phyloP scores from a whole-genome alignment of 2,113 vertebrate genomes.

The Mobula hypostoma region DNA sequence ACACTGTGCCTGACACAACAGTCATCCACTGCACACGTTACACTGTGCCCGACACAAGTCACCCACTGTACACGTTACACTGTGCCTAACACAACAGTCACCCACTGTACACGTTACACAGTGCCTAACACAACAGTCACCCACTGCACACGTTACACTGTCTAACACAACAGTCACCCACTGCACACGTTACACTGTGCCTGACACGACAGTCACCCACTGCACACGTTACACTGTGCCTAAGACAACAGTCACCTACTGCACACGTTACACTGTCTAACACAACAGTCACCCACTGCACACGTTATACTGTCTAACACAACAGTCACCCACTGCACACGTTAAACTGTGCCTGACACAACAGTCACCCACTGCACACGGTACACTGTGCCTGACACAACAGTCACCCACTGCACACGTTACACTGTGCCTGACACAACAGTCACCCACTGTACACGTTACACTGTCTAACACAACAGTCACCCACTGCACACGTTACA shows the following conservation, averaged over 20 bases:
- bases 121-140: background rate
- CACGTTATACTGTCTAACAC: background rate
- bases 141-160: background rate
- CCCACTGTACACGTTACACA: background rate
- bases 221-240: background rate
- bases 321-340: background rate
- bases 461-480: too few relatives aligned
- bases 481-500: background rate
- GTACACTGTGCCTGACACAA: too few relatives aligned
- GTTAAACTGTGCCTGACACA: background rate
- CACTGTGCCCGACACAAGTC: background rate
- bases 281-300: background rate
- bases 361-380: background rate
- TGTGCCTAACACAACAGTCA: too few relatives aligned
- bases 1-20: too few relatives aligned
- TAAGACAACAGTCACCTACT: too few relatives aligned
- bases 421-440: background rate
- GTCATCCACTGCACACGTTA: background rate
- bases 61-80: background rate
- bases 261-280: background rate
- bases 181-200: background rate
- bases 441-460: background rate
- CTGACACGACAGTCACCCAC: background rate
- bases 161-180: too few relatives aligned
- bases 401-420: background rate